A percentile compares a stretch with the other conserved stretches of the same genome.
phyloP scores from a whole-genome alignment of 2,113 vertebrate species.

The Prionailurus viverrinus region DNA sequence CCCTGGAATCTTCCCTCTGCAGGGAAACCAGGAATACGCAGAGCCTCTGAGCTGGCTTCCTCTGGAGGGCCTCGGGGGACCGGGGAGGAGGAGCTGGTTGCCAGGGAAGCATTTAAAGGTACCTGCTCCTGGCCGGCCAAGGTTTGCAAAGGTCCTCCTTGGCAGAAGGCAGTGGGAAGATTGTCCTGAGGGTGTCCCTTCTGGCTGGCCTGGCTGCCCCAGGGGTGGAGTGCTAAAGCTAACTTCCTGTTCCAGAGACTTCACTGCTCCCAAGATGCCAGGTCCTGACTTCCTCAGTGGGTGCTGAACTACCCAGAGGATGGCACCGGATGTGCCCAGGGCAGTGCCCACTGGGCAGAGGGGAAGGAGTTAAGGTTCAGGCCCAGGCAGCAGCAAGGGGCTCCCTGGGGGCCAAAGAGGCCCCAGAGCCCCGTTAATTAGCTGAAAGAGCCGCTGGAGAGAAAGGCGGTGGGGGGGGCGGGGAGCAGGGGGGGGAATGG shows the following conservation, averaged over 20 bases:
- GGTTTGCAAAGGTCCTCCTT: slow-evolving; percentile 52
- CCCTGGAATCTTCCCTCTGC: slow-evolving; percentile 41
- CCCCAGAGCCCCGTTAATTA: slow-evolving; percentile 62
- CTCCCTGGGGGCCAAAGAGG: slow-evolving; percentile 32
- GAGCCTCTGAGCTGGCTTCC: slow-evolving; percentile 47
- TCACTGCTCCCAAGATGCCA: neutral
- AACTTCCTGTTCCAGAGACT: slow-evolving; percentile 54
- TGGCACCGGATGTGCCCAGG: neutral
- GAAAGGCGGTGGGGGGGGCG: neutral
- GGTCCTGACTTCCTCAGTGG: neutral
- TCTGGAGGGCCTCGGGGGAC: slow-evolving; percentile 45
- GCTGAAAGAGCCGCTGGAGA: slow-evolving; percentile 61
- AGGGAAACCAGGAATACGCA: neutral
- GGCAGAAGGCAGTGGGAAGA: slow-evolving; percentile 47
- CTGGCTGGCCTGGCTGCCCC: slow-evolving; percentile 7
- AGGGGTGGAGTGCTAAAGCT: neutral
- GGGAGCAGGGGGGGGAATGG: too few relatives aligned
- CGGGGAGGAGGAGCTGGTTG: slow-evolving; percentile 73
- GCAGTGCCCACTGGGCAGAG: slow-evolving; percentile 24
- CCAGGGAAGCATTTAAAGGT: slow-evolving; percentile 81
- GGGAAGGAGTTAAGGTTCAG: slow-evolving; percentile 75
- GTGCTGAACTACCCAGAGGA: neutral
- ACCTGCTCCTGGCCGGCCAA: slow-evolving; percentile 54
- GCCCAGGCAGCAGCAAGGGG: slow-evolving; percentile 14
- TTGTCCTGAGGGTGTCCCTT: slow-evolving; percentile 40